These are phyloP conservation scores for Gila robusta DNA, from an alignment of 2,797 vertebrate genomes.

Conservation along the genomic window DNA sequence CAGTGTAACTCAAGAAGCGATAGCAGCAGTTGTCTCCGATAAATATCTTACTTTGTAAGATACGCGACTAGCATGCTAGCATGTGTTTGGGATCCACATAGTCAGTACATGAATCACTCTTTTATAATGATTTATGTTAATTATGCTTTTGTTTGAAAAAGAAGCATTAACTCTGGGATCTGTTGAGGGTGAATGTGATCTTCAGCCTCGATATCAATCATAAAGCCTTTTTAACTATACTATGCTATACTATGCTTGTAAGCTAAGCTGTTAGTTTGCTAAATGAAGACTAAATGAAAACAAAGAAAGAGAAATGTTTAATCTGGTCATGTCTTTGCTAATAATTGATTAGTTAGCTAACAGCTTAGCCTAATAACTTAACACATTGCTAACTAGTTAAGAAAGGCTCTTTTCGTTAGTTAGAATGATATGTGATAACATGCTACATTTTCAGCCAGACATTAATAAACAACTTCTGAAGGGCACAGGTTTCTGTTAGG, in stretches of 20 bases:
- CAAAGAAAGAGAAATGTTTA: background rate
- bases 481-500: too few species aligned
- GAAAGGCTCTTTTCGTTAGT: background rate
- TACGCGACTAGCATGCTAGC: background rate
- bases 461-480: background rate
- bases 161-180: background rate
- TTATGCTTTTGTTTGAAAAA: background rate
- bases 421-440: background rate
- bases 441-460: background rate
- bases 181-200: background rate
- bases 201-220: background rate
- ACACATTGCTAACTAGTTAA: background rate
- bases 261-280: background rate
- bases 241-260: background rate
- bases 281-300: background rate
- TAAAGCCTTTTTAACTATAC: background rate
- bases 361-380: background rate
- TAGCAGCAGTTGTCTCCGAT: constrained; percentile 29
- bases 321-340: background rate
- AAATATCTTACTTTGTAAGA: constrained; percentile 32
- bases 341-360: background rate
- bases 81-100: background rate
- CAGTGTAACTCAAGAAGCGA: constrained; percentile 36
- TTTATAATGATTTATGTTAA: background rate
- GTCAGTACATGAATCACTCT: background rate